Conservation (phyloP, 2,888 invertebrate genomes). For the Graphium colonna region DNA sequence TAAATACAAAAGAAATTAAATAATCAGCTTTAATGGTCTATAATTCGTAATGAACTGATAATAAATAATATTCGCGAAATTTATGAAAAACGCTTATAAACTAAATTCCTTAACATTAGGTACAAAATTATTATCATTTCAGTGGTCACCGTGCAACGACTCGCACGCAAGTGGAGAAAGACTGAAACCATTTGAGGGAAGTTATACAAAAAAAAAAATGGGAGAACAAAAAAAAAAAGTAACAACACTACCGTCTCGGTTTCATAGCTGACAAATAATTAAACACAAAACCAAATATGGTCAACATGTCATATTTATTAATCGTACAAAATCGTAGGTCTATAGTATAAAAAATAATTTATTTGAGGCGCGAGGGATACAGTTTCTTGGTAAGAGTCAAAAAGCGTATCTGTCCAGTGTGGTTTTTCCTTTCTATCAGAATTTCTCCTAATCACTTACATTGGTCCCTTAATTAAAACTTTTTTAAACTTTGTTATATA, state of each 20-base stretch:
- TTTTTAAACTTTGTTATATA: conserved; percentile 74
- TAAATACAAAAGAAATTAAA: conserved; percentile 79
- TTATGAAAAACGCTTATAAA: conserved; percentile 73
- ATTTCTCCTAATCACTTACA: conserved; percentile 77
- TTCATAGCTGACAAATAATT: conserved; percentile 48
- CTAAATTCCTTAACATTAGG: conserved; percentile 70
- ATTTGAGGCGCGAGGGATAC: conserved; percentile 53
- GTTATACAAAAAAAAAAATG: conserved; percentile 1
- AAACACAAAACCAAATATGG: conserved; percentile 65
- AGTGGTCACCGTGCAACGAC: conserved; percentile 71
- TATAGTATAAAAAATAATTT: conserved; percentile 57
- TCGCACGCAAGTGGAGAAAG: conserved; percentile 62
- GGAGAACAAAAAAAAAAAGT: conserved; percentile 28
- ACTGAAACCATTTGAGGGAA: conserved; percentile 55
- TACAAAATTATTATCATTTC: conserved; percentile 75
- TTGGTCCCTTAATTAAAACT: conserved; percentile 79
- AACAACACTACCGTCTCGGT: conserved; percentile 52
- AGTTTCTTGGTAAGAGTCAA: conserved; percentile 65
- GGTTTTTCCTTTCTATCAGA: conserved; percentile 60
- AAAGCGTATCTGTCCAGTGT: conserved; percentile 49
- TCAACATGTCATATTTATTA: conserved; percentile 63
- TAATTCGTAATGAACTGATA: conserved; percentile 77
- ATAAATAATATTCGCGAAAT: conserved; percentile 78
- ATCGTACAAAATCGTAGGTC: conserved; percentile 60
- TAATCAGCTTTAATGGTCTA: conserved; percentile 76